Evolutionary conservation across 2,888 invertebrate species (phyloP).

Genomic region (Parascotia fuliginaria): DNA sequence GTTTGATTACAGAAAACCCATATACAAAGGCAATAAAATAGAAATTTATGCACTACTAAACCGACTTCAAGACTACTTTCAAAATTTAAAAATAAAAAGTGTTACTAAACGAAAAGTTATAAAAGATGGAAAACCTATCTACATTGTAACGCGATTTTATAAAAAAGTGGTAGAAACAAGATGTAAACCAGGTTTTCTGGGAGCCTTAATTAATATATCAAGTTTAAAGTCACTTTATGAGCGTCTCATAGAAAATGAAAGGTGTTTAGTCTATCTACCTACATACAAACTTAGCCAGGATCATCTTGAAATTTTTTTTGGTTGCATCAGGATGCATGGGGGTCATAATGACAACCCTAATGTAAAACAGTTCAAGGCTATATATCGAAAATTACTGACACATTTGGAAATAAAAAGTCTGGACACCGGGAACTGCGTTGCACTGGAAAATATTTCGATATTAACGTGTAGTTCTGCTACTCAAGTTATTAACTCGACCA

Average conservation of each 20-base stretch:
- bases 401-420: neutral
- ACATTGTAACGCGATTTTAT: neutral
- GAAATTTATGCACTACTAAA: too few species aligned
- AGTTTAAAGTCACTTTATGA: neutral
- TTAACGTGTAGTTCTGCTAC: too few species aligned
- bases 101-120: too few species aligned
- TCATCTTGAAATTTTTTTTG: neutral
- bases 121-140: neutral
- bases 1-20: neutral
- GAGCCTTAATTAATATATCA: neutral
- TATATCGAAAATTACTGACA: neutral
- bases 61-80: too few species aligned
- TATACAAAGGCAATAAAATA: neutral
- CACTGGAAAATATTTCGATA: neutral
- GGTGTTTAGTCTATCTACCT: neutral
- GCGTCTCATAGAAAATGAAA: neutral
- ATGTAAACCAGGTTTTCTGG: neutral
- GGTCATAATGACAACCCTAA: neutral
- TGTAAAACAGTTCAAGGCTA: neutral
- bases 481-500: too few species aligned
- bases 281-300: neutral
- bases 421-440: neutral
- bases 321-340: neutral
- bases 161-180: neutral
- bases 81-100: too few species aligned